Evolutionary conservation across 2,797 vertebrate genomes (phyloP).

Genomic region (Eulemur albifrons): DNA sequence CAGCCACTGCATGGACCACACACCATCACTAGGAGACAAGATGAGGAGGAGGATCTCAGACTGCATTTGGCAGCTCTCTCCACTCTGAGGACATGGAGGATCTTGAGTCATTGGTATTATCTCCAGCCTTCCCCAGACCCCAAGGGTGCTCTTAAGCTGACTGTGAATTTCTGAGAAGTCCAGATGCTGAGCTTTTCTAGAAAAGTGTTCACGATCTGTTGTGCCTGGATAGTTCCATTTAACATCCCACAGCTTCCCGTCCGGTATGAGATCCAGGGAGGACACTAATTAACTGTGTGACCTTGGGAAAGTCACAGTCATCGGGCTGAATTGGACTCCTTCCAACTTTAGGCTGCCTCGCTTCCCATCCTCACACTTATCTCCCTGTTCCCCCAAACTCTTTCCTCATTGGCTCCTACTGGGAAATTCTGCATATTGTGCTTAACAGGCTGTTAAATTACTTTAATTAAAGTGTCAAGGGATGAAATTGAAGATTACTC

Average conservation of each 20-base stretch:
- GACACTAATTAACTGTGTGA: slow-evolving; percentile 61
- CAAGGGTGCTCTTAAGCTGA: neutral
- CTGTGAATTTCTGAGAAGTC: slow-evolving; percentile 5
- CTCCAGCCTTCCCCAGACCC: neutral
- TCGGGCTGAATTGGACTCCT: neutral
- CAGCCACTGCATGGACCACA: neutral
- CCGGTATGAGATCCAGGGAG: neutral
- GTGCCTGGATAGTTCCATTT: neutral
- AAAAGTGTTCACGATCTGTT: neutral
- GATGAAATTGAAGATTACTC: slow-evolving; percentile 83
- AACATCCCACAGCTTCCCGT: neutral
- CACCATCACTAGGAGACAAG: neutral
- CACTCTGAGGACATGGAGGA: neutral
- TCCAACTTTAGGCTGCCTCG: neutral
- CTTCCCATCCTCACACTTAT: neutral
- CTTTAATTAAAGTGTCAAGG: slow-evolving; percentile 87
- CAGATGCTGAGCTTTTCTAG: neutral
- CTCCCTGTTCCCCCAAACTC: slow-evolving; percentile 38
- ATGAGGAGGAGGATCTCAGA: neutral
- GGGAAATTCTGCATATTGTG: slow-evolving; percentile 82
- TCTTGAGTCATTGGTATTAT: neutral
- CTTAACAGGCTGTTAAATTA: slow-evolving; percentile 88
- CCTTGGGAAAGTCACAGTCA: slow-evolving; percentile 65
- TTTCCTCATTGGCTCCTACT: slow-evolving; percentile 74
- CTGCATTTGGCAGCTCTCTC: neutral